These are phyloP conservation scores for Halcyon badia DNA, from an alignment of 2,797 vertebrate genomes.

Conservation along the genomic window DNA sequence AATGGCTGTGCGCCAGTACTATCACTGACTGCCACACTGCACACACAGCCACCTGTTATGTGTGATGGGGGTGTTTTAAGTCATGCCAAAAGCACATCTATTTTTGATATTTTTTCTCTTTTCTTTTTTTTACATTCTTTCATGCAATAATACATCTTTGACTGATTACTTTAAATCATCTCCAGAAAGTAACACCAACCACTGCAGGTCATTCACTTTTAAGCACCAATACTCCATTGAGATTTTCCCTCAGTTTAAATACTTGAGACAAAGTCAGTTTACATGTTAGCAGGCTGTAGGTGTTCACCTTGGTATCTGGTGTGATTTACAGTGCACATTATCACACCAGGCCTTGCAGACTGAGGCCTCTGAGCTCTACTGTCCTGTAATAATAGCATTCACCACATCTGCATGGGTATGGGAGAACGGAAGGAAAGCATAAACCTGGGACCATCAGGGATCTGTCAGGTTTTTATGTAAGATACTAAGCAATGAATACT, in stretches of 20 bases:
- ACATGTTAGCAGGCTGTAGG: neutral
- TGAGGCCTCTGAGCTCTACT: neutral
- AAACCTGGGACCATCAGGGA: neutral
- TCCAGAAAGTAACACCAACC: neutral
- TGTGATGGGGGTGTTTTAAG: neutral
- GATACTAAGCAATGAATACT: neutral
- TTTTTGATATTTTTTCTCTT: neutral
- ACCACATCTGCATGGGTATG: neutral
- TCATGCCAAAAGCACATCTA: neutral
- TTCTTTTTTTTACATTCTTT: neutral
- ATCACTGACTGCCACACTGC: neutral
- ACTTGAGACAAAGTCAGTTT: neutral
- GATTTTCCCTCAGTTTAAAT: neutral
- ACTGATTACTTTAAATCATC: neutral
- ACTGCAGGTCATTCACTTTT: neutral
- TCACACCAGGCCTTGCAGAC: neutral
- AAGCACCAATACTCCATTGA: neutral
- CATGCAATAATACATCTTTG: neutral
- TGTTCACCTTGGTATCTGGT: neutral
- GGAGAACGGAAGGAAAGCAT: neutral
- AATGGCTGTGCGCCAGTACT: constrained; percentile 21
- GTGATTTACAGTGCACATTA: neutral
- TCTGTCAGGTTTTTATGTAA: neutral
- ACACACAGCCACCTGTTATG: constrained; percentile 22
- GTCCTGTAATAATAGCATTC: neutral